Evolutionary conservation across 2,797 vertebrate species (phyloP).

Genomic region (Sebastes minor): DNA sequence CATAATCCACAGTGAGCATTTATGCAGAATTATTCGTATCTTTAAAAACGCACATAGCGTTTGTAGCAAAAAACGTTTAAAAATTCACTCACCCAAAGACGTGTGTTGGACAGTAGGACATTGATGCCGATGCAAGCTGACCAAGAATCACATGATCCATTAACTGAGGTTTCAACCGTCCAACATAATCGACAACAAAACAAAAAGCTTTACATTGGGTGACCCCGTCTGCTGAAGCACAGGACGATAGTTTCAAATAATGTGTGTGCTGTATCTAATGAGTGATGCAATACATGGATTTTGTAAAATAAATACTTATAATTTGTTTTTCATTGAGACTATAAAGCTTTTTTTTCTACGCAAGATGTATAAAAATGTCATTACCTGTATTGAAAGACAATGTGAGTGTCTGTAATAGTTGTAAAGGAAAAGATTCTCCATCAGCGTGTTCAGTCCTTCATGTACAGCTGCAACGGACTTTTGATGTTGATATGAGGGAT

Average conservation of each 20-base stretch:
- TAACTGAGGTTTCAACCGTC: constrained; percentile 14
- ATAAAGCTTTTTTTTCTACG: background rate
- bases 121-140: background rate
- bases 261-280: constrained; percentile 24
- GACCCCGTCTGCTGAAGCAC: background rate
- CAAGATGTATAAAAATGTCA: constrained; percentile 10
- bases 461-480: background rate
- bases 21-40: background rate
- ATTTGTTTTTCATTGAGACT: constrained; percentile 23
- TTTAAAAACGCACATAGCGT: background rate
- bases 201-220: background rate
- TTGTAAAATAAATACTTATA: constrained; percentile 40
- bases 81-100: background rate
- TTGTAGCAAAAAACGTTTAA: background rate
- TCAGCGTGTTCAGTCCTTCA: background rate
- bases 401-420: background rate
- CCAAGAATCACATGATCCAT: background rate
- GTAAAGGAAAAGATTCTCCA: background rate
- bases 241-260: background rate
- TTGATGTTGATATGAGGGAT: background rate
- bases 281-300: constrained; percentile 18
- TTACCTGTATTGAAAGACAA: constrained; percentile 1
- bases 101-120: background rate
- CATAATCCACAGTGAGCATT: background rate
- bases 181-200: background rate